phyloP scores from a whole-genome alignment of 2,888 invertebrate species.

The Venustoraphidia nigricollis region DNA sequence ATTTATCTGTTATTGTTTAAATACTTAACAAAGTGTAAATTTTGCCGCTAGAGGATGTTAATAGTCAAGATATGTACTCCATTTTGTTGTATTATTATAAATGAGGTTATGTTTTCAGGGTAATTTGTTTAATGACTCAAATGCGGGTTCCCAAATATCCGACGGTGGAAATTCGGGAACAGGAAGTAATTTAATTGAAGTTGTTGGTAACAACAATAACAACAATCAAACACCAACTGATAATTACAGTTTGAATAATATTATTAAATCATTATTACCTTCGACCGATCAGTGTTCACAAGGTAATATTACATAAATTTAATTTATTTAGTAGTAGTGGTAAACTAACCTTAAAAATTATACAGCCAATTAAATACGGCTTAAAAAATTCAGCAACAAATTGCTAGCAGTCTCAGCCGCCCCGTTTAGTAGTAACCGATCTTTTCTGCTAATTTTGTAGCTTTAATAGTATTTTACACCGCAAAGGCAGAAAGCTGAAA shows the following conservation, averaged over 20 bases:
- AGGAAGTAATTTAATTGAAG: slow-evolving; percentile 4
- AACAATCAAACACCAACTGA: background rate
- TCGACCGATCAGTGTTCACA: background rate
- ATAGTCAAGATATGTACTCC: too few relatives aligned
- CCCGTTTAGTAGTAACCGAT: too few relatives aligned
- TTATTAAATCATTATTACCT: slow-evolving; percentile 2
- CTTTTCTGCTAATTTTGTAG: too few relatives aligned
- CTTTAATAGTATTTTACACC: too few relatives aligned
- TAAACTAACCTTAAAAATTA: too few relatives aligned
- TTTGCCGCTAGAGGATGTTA: background rate
- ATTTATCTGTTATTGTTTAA: too few relatives aligned
- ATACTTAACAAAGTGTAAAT: background rate
- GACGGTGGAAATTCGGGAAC: background rate
- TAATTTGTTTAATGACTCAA: slow-evolving; percentile 5
- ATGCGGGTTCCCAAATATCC: slow-evolving; percentile 1
- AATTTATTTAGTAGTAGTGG: too few relatives aligned
- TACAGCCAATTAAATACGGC: too few relatives aligned
- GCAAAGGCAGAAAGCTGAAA: too few relatives aligned
- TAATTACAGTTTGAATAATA: slow-evolving; percentile 2
- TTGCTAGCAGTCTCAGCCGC: too few relatives aligned
- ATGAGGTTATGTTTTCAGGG: background rate
- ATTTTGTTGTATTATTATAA: too few relatives aligned
- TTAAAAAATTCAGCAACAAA: too few relatives aligned
- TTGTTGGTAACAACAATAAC: background rate
- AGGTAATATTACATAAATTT: background rate